Conservation (phyloP, 2,888 invertebrate genomes). For the Torymus auratus region DNA sequence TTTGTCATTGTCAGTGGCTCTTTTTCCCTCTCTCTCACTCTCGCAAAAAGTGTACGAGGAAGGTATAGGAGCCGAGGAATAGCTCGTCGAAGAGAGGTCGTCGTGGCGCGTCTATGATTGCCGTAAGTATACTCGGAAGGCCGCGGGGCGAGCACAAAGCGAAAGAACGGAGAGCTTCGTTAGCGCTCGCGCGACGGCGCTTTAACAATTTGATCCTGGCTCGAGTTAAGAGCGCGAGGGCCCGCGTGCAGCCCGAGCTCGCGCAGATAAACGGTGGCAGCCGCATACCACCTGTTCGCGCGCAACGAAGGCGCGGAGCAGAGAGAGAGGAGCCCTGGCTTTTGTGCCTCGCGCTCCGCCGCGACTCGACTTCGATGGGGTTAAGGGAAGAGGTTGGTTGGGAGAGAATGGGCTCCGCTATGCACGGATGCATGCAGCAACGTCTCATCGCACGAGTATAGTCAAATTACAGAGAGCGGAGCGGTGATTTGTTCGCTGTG, state of each 20-base stretch:
- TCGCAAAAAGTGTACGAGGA: neutral
- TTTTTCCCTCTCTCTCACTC: neutral
- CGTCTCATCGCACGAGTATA: no score
- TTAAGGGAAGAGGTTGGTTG: no score
- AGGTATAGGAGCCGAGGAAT: no score
- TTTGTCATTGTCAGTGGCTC: slow-evolving; percentile 31
- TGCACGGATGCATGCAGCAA: no score
- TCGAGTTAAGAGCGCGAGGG: slow-evolving; percentile 33
- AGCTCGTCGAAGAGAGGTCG: neutral
- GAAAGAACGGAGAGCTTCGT: slow-evolving; percentile 19
- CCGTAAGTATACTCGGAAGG: slow-evolving; percentile 10
- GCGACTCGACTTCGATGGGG: no score
- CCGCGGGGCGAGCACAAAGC: neutral
- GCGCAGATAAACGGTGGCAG: slow-evolving; percentile 16
- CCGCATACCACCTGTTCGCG: slow-evolving; percentile 61
- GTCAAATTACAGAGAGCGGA: no score
- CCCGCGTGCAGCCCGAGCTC: neutral
- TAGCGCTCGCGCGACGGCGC: slow-evolving; percentile 29
- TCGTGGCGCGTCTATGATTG: slow-evolving; percentile 21
- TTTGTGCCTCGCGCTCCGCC: no score
- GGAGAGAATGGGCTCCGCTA: no score
- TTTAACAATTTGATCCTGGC: slow-evolving; percentile 49
- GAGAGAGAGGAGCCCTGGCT: slow-evolving; percentile 8
- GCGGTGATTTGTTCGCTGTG: no score
- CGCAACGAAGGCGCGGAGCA: neutral